A percentile compares a stretch with the other conserved stretches of the same genome.
These are phyloP conservation scores for Collichthys lucidus DNA, from an alignment of 2,113 vertebrate species.

Conservation along the genomic window DNA sequence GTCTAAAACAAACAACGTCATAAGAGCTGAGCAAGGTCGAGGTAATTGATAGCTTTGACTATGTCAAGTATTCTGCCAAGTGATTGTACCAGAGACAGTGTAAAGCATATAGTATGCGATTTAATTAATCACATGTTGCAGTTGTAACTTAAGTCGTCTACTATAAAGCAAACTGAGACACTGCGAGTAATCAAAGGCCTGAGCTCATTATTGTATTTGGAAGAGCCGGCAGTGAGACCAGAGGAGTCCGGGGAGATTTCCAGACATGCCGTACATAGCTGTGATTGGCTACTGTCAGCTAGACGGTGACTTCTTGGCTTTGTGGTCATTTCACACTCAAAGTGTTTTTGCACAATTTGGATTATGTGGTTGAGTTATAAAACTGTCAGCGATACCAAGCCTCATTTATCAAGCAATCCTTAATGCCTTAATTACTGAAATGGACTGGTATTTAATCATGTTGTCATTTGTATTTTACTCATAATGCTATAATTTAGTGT, in stretches of 20 bases:
- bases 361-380: slow-evolving; percentile 16
- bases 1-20: neutral
- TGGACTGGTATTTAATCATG: too few relatives aligned
- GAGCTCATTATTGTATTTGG: slow-evolving; percentile 55
- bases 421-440: neutral
- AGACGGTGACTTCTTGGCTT: slow-evolving; percentile 26
- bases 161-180: slow-evolving; percentile 33
- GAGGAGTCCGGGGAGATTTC: slow-evolving; percentile 20
- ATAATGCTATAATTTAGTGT: neutral
- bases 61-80: neutral
- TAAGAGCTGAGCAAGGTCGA: neutral
- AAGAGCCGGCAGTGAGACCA: slow-evolving; percentile 17
- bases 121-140: slow-evolving; percentile 5
- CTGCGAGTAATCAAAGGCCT: slow-evolving; percentile 23
- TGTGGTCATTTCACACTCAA: slow-evolving; percentile 22
- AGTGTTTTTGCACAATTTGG: slow-evolving; percentile 5
- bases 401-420: neutral
- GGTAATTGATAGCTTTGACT: neutral
- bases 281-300: slow-evolving; percentile 13
- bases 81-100: neutral
- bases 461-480: neutral
- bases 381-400: neutral
- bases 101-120: neutral
- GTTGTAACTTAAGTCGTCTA: neutral
- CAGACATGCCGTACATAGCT: slow-evolving; percentile 49